Percentiles rank a stretch among this genome's conserved stretches.
phyloP scores from a whole-genome alignment of 2,888 invertebrate genomes.

The Geotrupes spiniger region DNA sequence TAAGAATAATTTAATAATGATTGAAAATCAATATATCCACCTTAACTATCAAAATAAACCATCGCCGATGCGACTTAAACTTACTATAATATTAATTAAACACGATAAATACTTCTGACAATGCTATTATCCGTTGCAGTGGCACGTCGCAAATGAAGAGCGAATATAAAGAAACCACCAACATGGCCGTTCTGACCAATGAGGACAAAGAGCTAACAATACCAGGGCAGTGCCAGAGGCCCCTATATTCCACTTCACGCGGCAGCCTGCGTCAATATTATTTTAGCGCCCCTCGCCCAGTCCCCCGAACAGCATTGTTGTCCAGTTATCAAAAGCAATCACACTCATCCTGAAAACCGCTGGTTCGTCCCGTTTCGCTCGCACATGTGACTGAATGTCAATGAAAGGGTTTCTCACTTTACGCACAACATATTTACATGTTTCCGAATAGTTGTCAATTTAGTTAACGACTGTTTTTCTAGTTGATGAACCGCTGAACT shows the following conservation, averaged over 20 bases:
- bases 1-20: too few relatives aligned
- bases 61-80: too few relatives aligned
- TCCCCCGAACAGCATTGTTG: conserved; percentile 33
- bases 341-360: conserved; percentile 12
- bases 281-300: conserved; percentile 39
- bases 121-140: background rate
- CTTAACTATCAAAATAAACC: too few relatives aligned
- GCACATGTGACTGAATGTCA: background rate
- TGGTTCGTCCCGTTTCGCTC: background rate
- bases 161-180: conserved; percentile 26
- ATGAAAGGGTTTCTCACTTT: conserved; percentile 1
- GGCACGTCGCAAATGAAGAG: conserved; percentile 3
- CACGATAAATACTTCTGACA: too few relatives aligned
- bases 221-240: conserved; percentile 33
- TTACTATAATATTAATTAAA: too few relatives aligned
- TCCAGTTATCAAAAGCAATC: conserved; percentile 33
- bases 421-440: conserved; percentile 13
- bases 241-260: conserved; percentile 44
- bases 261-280: conserved; percentile 45
- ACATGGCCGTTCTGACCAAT: conserved; percentile 46
- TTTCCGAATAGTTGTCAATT: conserved; percentile 27
- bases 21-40: too few relatives aligned
- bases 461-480: conserved; percentile 30
- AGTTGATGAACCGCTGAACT: conserved; percentile 28
- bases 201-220: conserved; percentile 33